phyloP scores from a whole-genome alignment of 2,113 vertebrate genomes.

The Xenopus laevis region DNA sequence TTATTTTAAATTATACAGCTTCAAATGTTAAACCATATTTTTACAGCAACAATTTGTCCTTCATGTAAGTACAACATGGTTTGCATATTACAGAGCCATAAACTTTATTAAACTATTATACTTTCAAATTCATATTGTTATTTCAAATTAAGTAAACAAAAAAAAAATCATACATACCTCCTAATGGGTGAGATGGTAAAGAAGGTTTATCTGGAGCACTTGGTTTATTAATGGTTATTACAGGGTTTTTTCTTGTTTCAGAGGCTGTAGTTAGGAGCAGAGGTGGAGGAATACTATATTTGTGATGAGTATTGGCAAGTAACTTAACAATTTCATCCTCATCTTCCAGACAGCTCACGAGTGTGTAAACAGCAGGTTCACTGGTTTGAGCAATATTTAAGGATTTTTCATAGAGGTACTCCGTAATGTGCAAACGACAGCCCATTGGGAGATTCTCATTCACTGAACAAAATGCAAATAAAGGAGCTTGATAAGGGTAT shows the following conservation, averaged over 20 bases:
- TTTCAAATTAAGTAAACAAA: too few relatives aligned
- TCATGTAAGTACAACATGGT: too few relatives aligned
- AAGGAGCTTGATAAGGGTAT: slow-evolving; percentile 86
- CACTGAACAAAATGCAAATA: slow-evolving; percentile 89
- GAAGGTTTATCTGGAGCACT: slow-evolving; percentile 40
- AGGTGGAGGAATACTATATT: slow-evolving; percentile 75
- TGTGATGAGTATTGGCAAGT: slow-evolving; percentile 75
- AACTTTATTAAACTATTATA: too few relatives aligned
- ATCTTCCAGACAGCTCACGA: slow-evolving; percentile 83
- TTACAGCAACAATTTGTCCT: too few relatives aligned
- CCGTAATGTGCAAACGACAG: slow-evolving; percentile 80
- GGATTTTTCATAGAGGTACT: slow-evolving; percentile 82
- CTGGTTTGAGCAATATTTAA: slow-evolving; percentile 70
- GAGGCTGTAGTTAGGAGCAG: slow-evolving; percentile 44
- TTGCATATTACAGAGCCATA: too few relatives aligned
- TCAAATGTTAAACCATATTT: too few relatives aligned
- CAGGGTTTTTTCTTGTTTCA: slow-evolving; percentile 21
- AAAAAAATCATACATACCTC: slow-evolving; percentile 54
- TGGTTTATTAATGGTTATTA: slow-evolving; percentile 43
- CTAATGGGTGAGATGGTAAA: slow-evolving; percentile 38
- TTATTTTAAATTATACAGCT: too few relatives aligned
- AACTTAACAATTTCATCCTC: slow-evolving; percentile 72
- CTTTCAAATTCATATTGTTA: too few relatives aligned
- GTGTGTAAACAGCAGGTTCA: slow-evolving; percentile 83
- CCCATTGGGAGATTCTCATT: slow-evolving; percentile 75